Evolutionary conservation across 2,113 vertebrate species (phyloP), one percentile per base, ranked within the genome.

Genomic region (Kryptolebias marmoratus): DNA sequence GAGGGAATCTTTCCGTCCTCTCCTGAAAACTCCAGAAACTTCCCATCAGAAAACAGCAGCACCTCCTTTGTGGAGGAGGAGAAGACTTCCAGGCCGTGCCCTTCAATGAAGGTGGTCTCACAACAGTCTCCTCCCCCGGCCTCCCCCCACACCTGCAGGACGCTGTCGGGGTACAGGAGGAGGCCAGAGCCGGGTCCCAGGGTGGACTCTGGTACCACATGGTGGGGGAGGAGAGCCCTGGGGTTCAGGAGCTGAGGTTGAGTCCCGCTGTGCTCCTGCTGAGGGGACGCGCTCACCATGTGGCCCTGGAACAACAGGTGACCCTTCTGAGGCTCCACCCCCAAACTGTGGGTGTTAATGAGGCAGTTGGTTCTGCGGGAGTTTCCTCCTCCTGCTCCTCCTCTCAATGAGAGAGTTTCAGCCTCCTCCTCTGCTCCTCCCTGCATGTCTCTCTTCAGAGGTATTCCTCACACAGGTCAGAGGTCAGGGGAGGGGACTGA

Each of bases 101-200:
- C 95, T 87, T 98, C 96, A 0, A 97, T 98, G 89, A 98, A 98
- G 50, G 97, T 97, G 12, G 96, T 98, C 84, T 98, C 97, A 0
- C 96, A 98, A 92, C 96, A 97, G 83, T 97, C 96, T 0, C 94
- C 68, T 2, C 88, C 89, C 39, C 94, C 61, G 0, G 88, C 84
- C 1, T 96, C 96, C 0, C 77, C 96, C 96, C 96, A 96, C 0
- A 93, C 93, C 16, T 89, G 92, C 79, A 98, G 90, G 68, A 96
- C 1, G 0, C 93, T 94, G 76, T 98, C 96, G 0, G 96, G 96
- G 84, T 95, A 97, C 61, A 97, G 92, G 61, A 98, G 93, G 88
- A 97, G 94, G 64, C 95, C 60, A 0, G 77, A 94, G 57, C 95
- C 91, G 0, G 72, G 39, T 2, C 92, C 90, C 80, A 94, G 95